Evolutionary conservation across 2,888 invertebrate genomes (phyloP), one percentile per base, ranked within the genome.

Genomic region (Serripes groenlandicus): DNA sequence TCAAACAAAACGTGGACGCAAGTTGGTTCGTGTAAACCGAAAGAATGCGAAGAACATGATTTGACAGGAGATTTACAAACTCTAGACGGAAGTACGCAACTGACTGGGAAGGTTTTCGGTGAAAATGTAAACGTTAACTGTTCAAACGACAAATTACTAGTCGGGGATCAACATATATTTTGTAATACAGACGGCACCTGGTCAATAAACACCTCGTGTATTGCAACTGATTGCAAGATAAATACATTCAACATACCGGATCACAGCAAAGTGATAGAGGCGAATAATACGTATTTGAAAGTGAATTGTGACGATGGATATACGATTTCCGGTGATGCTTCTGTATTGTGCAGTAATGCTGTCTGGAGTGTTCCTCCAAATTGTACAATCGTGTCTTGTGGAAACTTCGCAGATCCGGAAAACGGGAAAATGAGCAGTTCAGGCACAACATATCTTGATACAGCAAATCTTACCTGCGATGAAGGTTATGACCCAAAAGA

Each of bases 321-420:
- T 23, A 42, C 23, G 1, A 66, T 66, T 18, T 15, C 42, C 42
- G 35, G 66, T 37, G 23, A 26, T 26, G 26, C 37, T 18, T 15
- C 26, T 42, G 66, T 66, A 11, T 3, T 26, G 0, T 66, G 66
- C 42, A 21, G 21, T 3, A 66, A 66, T 28, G 37, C 35, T 28
- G 15, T 26, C 1, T 66, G 66, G 66, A 32, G 66, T 4, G 26
- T 23, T 18, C 23, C 66, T 3, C 66, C 66, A n/a, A 66, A 42
- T 30, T 66, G 66, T 66, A 37, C 66, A 21, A 34, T 35, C 7
- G 66, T 66, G 7, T 18, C 35, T 15, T 66, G 66, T 66, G 66
- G 66, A 3, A 42, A 66, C 3, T 30, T 66, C 7, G 26, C n/a
- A 7, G 26, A 42, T 3, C 66, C 66, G 5, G 15, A 9, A 28